Conservation (phyloP, 2,888 invertebrate species). For the Tachina fera region DNA sequence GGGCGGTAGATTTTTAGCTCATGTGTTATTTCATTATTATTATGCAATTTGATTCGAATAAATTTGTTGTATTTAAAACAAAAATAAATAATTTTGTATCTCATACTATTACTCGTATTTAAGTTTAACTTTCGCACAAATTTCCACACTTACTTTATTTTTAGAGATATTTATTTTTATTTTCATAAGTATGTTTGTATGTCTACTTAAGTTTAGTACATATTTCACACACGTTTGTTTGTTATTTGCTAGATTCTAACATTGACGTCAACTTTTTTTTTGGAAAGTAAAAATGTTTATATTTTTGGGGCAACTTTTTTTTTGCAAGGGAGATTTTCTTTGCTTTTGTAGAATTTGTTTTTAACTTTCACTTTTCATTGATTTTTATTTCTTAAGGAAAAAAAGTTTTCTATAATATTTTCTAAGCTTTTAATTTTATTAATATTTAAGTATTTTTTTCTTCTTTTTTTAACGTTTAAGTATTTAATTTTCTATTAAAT, state of each 20-base stretch:
- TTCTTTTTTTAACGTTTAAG: constrained; percentile 1
- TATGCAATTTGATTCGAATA: constrained; percentile 58
- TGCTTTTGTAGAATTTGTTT: constrained; percentile 45
- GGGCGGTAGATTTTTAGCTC: constrained; percentile 21
- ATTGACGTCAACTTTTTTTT: constrained; percentile 60
- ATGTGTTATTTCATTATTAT: constrained; percentile 56
- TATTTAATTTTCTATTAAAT: neutral
- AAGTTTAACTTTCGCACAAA: neutral
- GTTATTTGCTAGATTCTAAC: neutral
- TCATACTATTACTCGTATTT: neutral
- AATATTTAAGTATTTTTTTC: constrained; percentile 8
- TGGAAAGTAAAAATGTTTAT: constrained; percentile 11
- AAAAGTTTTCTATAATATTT: constrained; percentile 8
- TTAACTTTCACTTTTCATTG: constrained; percentile 67
- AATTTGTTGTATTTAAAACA: neutral
- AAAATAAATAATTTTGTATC: neutral
- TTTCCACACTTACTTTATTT: constrained; percentile 55
- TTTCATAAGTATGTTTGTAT: neutral
- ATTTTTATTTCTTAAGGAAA: constrained; percentile 51
- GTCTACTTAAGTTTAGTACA: neutral
- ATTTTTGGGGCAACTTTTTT: constrained; percentile 42
- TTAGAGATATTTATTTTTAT: constrained; percentile 20
- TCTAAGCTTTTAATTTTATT: constrained; percentile 11
- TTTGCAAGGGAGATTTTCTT: constrained; percentile 7
- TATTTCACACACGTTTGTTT: constrained; percentile 29